Base-by-base conservation (phyloP, 1,140 invertebrate species). In the Macrostomum lignano region DNA sequence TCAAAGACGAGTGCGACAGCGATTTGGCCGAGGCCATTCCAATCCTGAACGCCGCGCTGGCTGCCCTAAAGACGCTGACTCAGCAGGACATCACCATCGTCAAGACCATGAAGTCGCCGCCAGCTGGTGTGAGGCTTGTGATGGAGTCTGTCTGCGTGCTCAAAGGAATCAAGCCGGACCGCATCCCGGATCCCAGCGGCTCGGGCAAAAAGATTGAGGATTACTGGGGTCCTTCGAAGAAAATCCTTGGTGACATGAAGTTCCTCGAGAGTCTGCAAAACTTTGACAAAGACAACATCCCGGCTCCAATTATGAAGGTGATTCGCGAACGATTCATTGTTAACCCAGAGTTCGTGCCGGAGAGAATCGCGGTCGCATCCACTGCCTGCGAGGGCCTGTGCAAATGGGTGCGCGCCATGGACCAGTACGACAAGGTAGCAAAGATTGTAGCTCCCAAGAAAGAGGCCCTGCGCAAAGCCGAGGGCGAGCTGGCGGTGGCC, bases 381-480 rank as follows among this genome's bases (percentile, higher is more conserved):
- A 49, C 47, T 31, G 57, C 55, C 21, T 55, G 52, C 44, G 55
- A 58, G 36, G 57, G 57, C 37, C 39, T 60, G 25, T 55, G 52
- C 37, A 51, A 49, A 38, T 58, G 57, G 57, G 47, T 52, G 13
- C 67, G 74, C 32, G 57, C 57, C 21, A 57, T 60, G 48, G 55
- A 58, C 21, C 40, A 47, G 11, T 59, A 59, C 40, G 56, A 59
- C 37, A 51, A 56, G 40, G 58, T 61, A 9, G 55, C 55, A 6
- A 61, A 61, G 42, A 48, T 91, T 35, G 81, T 93, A 0, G 76
- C 74, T 1, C 81, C 81, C 1, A 88, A 88, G 51, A 81, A 84
- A 52, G 70, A 69, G 0, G 72, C 74, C 7, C 38, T 60, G 40
- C 48, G 47, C 31, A 47, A 46, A 23, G 58, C 58, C 17, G 42